Evolutionary conservation across 2,113 vertebrate species (phyloP), one percentile per base, ranked within the genome.

Genomic region (Martes martes): DNA sequence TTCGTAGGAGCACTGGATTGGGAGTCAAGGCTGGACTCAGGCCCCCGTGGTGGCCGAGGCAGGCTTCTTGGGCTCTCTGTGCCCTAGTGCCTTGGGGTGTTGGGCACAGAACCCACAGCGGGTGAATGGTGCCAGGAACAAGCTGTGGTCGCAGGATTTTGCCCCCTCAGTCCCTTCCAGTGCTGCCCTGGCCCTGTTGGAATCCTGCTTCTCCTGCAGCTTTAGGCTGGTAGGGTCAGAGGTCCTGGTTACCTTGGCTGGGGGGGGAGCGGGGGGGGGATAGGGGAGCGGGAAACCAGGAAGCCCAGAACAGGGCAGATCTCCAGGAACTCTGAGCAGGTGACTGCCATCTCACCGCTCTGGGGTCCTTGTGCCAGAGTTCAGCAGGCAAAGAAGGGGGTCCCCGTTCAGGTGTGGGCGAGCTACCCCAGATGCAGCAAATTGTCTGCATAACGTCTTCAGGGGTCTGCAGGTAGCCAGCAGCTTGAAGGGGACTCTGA

Each of bases 361-460:
- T 5, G 94, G 80, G 55, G 10, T 9, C 47, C 67, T 39, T 0
- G 0, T 33, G 63, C 55, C 67, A 7, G 33, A 50, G 8, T 5
- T 52, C 89, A 59, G 33, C 10, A 33, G 73, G 33, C 67, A n/a
- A 21, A 80, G 95, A n/a, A 14, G n/a, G 39, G 78, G 2, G 69
- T 8, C 8, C 1, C 39, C 6, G 4, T 63, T 63, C 45, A 18
- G 42, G 65, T 0, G 0, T 16, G 18, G 16, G 57, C 16, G 1
- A 19, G 7, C 13, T 0, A 23, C 4, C 39, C 55, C 69, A 3
- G 36, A 42, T 11, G 15, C n/a, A 33, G 36, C 52, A 19, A 15
- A 11, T 16, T 31, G 28, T 78, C 24, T 2, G 11, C 0, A 23
- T 11, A 42, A 33, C 9, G 10, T 55, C 7, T 36, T 47, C 7